Base-by-base conservation (phyloP, 2,888 invertebrate genomes). In the Apamea crenata region DNA sequence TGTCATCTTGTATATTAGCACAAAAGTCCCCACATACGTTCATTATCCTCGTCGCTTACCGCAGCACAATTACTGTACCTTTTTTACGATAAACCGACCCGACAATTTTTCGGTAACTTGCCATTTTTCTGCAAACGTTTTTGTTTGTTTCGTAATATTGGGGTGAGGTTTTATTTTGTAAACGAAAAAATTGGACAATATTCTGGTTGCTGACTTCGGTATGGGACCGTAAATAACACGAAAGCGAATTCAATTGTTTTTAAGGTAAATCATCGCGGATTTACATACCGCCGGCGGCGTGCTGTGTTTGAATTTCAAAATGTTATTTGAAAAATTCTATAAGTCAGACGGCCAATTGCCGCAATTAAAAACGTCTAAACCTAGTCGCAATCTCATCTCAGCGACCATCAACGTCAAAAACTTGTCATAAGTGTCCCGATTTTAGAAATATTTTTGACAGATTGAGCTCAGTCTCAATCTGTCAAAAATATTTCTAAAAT, bases 31-130 rank as follows among this genome's bases (percentile, higher is more conserved):
- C n/a, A 18, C 56, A 59, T 70, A 81, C 69, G 72, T 25, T 80
- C 59, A 72, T 73, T 61, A 73, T 44, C 65, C 74, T 21, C 44
- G 5, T n/a, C 29, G 63, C 63, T 32, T 40, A 21, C 75, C 61
- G 2, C 65, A 16, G 50, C 18, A 81, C 85, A 81, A 81, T 83
- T 81, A 85, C 69, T 84, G 76, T n/a, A 73, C 81, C 83, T 66
- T 81, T 61, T 76, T 72, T 76, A 85, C 53, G 72, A 85, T 73
- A 85, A 85, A 77, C 81, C 73, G 65, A 32, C 63, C 69, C 69
- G 47, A 85, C 73, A 76, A 73, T 85, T 76, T 67, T 71, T 80
- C 68, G 67, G 72, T 53, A 68, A 80, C 81, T 73, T 68, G 69
- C 56, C 21, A 47, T 63, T 82, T 84, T 84, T 80, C 68, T 75